Evolutionary conservation across 2,888 invertebrate genomes (phyloP), one percentile per base, ranked within the genome.

Genomic region (Ectobius pallidus): DNA sequence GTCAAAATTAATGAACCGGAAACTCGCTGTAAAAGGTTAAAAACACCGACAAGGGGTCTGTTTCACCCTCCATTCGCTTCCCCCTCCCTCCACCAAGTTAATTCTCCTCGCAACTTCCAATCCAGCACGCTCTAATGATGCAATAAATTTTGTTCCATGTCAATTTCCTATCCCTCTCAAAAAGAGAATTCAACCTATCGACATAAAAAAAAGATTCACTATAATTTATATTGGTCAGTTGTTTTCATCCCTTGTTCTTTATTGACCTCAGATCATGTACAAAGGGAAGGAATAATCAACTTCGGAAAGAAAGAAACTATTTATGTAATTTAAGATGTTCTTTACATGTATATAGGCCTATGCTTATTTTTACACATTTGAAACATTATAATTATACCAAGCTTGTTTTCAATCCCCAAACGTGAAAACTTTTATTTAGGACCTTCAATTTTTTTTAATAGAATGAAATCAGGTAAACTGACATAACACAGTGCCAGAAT

Each of bases 1-100:
- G 65, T 46, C 46, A 42, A 65, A 65, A 65, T 46, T 65, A 65
- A 65, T 65, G 65, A 65, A 65, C 65, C 27, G 42, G 65, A 65
- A 63, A 65, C 65, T 32, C 44, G 46, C 46, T 27, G 65, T 65
- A 65, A 65, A 65, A 65, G 65, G 65, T 65, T 65, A 46, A 46
- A 65, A 65, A 65, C 46, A 65, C 65, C 65, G 65, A 65, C 65
- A 65, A 65, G 65, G 55, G 65, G 65, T 65, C 18, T 25, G 65
- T 65, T 46, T 65, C 65, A 65, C 46, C 65, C 65, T 27, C 58
- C 30, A 1, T 30, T 30, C 1, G n/a, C 30, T 1, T 25, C 16
- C 55, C 55, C n/a, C 27, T 32, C n/a, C 18, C 46, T n/a, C 39
- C 39, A 6, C 39, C 39, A 39, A 6, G 6, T 14, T 14, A 6